Percentiles rank a stretch among this genome's conserved stretches.
Evolutionary conservation across 2,113 vertebrate species (phyloP).

Genomic region (Apodemus speciosus): DNA sequence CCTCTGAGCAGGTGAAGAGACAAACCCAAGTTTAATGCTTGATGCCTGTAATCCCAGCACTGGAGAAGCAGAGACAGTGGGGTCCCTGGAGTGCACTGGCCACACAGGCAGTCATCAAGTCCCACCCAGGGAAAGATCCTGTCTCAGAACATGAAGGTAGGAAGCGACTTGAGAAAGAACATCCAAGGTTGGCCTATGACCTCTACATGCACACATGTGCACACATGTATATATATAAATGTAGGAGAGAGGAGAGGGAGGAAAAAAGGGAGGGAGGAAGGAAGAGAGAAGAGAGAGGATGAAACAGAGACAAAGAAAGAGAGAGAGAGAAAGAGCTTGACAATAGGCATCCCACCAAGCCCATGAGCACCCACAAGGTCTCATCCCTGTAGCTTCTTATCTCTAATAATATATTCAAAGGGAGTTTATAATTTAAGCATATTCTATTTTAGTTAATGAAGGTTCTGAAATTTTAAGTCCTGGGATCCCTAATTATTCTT

Average conservation of each 20-base stretch:
- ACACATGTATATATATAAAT: not conserved
- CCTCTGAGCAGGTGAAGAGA: not conserved
- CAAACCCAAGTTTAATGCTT: not conserved
- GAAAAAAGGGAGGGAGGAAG: no score
- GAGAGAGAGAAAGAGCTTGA: not conserved
- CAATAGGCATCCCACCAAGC: not conserved
- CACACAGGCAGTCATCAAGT: not conserved
- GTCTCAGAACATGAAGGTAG: not conserved
- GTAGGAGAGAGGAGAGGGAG: not conserved
- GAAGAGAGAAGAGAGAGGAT: not conserved
- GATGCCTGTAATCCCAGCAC: not conserved
- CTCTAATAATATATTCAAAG: not conserved
- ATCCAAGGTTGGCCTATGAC: not conserved
- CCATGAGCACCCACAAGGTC: not conserved
- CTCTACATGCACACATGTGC: not conserved
- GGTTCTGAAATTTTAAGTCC: slow-evolving; percentile 61
- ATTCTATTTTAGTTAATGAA: slow-evolving; percentile 50
- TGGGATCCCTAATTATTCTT: slow-evolving; percentile 58
- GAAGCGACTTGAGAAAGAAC: not conserved
- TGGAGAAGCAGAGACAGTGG: no score
- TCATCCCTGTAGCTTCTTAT: not conserved
- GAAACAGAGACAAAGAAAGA: not conserved
- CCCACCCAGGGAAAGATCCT: not conserved
- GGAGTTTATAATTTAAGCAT: slow-evolving; percentile 23
- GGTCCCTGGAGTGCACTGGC: not conserved